phyloP scores from a whole-genome alignment of 2,113 vertebrate species.

The Bos taurus region DNA sequence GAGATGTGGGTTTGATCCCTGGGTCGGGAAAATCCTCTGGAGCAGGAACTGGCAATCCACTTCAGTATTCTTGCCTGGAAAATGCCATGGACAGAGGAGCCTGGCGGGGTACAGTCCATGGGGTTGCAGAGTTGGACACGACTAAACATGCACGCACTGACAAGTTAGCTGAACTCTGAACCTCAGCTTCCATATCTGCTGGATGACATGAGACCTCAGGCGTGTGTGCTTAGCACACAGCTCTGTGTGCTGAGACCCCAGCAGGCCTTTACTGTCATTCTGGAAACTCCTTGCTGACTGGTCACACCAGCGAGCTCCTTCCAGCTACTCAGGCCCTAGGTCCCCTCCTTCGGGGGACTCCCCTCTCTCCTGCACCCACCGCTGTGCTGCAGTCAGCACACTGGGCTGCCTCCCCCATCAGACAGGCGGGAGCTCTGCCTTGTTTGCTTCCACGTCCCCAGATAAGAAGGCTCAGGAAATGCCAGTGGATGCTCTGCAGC shows the following conservation, averaged over 20 bases:
- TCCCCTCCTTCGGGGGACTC: not conserved
- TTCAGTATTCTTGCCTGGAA: not conserved
- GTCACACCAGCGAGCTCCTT: not conserved
- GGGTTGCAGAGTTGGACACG: not conserved
- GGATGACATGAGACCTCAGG: not conserved
- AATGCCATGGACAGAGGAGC: not conserved
- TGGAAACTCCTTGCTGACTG: not conserved
- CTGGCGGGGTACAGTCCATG: not conserved
- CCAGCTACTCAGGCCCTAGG: not conserved
- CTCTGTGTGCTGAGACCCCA: not conserved
- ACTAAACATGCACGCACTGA: not conserved
- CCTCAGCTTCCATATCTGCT: not conserved
- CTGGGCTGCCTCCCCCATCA: not conserved
- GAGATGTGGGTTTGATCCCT: not conserved
- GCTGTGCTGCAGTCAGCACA: not conserved
- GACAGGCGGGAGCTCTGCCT: not conserved
- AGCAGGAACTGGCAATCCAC: not conserved
- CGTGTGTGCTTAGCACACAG: rapidly evolving
- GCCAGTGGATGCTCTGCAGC: not conserved
- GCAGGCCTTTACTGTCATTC: not conserved
- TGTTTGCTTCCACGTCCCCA: not conserved
- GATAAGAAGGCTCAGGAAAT: not conserved
- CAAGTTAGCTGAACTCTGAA: not conserved
- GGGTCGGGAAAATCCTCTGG: not conserved
- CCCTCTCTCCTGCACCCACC: not conserved